A percentile compares a stretch with the other conserved stretches of the same genome.
Conservation (phyloP, 1,140 invertebrate species). For the Penaeus vannamei region DNA sequence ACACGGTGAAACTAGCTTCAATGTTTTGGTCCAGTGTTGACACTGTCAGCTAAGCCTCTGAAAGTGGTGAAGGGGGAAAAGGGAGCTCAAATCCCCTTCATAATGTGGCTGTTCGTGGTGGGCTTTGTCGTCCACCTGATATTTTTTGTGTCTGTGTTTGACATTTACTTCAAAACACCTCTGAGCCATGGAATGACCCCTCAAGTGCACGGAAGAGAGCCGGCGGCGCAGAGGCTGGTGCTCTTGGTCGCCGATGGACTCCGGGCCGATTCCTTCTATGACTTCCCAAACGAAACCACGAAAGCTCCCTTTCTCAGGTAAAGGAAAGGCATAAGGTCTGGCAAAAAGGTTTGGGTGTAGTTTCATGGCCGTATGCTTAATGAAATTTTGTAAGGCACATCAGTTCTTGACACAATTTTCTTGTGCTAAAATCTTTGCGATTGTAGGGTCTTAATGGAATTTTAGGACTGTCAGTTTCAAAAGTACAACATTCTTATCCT, state of each 20-base stretch:
- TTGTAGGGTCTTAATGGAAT: too few relatives aligned
- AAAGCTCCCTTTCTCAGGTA: slow-evolving; percentile 45
- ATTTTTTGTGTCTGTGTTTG: slow-evolving; percentile 78
- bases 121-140: slow-evolving; percentile 75
- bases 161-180: slow-evolving; percentile 79
- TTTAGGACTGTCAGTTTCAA: too few relatives aligned
- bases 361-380: too few relatives aligned
- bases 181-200: slow-evolving; percentile 74
- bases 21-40: too few relatives aligned
- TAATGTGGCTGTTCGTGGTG: slow-evolving; percentile 68
- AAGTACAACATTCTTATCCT: too few relatives aligned
- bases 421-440: too few relatives aligned
- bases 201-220: slow-evolving; percentile 69
- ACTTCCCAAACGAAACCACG: slow-evolving; percentile 37
- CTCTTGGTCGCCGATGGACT: slow-evolving; percentile 92
- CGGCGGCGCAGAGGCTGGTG: slow-evolving; percentile 84
- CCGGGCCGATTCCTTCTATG: slow-evolving; percentile 77
- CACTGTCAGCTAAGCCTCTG: too few relatives aligned
- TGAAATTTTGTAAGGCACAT: too few relatives aligned
- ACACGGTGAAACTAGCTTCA: too few relatives aligned
- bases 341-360: too few relatives aligned
- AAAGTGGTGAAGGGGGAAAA: too few relatives aligned
- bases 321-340: background rate
- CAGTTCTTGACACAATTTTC: too few relatives aligned
- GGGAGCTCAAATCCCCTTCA: background rate